Conservation (phyloP, 2,888 invertebrate genomes). For the Xanthia icteritia region DNA sequence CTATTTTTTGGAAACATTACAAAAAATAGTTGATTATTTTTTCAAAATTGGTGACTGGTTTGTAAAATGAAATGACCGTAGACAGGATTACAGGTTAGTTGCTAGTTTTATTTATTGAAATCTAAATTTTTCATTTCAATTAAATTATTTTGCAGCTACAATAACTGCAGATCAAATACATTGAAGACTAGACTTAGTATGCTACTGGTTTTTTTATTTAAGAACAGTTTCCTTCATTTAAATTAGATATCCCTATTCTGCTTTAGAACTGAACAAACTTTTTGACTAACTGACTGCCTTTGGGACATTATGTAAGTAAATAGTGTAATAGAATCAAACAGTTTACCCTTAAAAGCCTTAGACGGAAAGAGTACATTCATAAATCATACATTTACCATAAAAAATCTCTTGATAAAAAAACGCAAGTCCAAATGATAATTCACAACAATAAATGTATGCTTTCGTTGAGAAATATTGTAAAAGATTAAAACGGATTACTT, state of each 20-base stretch:
- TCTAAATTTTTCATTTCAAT: neutral
- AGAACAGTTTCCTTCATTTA: neutral
- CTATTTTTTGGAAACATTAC: too few relatives aligned
- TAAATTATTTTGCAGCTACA: neutral
- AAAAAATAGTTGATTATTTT: too few relatives aligned
- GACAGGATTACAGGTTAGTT: neutral
- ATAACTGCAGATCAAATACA: neutral
- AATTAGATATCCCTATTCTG: neutral
- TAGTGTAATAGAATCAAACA: neutral
- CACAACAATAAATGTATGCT: neutral
- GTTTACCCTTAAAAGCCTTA: neutral
- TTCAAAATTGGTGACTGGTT: too few relatives aligned
- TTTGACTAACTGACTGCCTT: too few relatives aligned
- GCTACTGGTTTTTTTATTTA: too few relatives aligned
- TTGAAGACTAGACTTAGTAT: too few relatives aligned
- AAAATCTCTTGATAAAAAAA: neutral
- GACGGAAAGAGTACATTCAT: neutral
- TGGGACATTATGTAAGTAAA: neutral
- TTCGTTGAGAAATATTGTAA: neutral
- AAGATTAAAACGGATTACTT: constrained; percentile 19
- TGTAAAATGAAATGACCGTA: too few relatives aligned
- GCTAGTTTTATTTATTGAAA: too few relatives aligned
- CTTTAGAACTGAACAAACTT: too few relatives aligned
- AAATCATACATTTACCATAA: neutral
- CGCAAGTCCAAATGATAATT: neutral